Evolutionary conservation across 2,888 invertebrate species (phyloP), one percentile per base, ranked within the genome.

Genomic region (Trachelus stipa): DNA sequence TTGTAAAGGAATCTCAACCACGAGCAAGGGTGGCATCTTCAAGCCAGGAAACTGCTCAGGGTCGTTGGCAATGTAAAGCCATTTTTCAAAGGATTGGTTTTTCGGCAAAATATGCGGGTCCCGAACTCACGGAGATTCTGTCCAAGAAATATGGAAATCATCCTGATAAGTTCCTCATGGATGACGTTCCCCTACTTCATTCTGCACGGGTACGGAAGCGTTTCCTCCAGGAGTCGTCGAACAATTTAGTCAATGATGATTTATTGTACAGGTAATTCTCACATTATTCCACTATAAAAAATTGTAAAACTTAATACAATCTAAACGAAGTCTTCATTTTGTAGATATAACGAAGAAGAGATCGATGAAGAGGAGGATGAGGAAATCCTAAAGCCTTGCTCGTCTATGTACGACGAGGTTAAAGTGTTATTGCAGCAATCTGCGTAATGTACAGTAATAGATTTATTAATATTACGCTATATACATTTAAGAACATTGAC

Each of bases 21-120:
- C 92, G 93, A 71, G 85, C 89, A 73, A 76, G 81, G 2, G 71
- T 79, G 0, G 83, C 89, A 68, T 86, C 87, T 34, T 87, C 89
- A 35, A 88, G 87, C 80, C 91, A 93, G 86, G 89, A 93, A 84
- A 94, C 94, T 9, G 95, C 96, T 1, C 94, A 97, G 81, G 94
- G 95, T 83, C 94, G 96, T 71, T 98, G 97, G 96, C 95, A 95
- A 85, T 95, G 97, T 9, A 95, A 95, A 90, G 94, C 95, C 79
- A 94, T 98, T 35, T 93, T 98, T 33, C 93, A 96, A 11, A 94
- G 96, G 83, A 94, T 97, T 81, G 98, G 98, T 0, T 93, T 98
- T 76, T 97, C 97, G 0, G 91, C 95, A 34, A 93, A 94, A 82
- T 95, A 96, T 92, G 96, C 96, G 31, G 97, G 97, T 2, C 94